phyloP scores from a whole-genome alignment of 2,888 invertebrate genomes.

The Ichneumoninae sp. region DNA sequence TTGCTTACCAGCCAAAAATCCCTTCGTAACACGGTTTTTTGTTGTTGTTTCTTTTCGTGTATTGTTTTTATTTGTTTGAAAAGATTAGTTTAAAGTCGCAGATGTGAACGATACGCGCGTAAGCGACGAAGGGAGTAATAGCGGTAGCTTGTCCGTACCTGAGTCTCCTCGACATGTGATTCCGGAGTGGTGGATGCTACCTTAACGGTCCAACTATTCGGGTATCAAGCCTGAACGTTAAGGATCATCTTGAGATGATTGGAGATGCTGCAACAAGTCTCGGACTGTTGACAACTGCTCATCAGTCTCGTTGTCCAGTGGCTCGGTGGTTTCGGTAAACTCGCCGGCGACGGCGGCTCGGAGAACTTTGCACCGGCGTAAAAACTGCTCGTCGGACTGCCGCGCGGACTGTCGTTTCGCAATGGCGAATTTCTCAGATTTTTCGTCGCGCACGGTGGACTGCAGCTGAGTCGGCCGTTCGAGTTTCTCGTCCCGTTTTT shows the following conservation, averaged over 20 bases:
- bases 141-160: slow-evolving; percentile 16
- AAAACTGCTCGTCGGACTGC: slow-evolving; percentile 82
- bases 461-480: slow-evolving; percentile 76
- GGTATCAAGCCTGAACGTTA: slow-evolving; percentile 82
- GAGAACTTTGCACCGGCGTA: slow-evolving; percentile 93
- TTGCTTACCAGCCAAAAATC: not conserved
- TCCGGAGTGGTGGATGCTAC: slow-evolving; percentile 6
- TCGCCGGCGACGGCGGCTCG: slow-evolving; percentile 91
- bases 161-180: slow-evolving; percentile 56
- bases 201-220: slow-evolving; percentile 52
- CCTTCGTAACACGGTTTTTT: not conserved
- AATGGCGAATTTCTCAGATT: slow-evolving; percentile 76
- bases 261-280: slow-evolving; percentile 75
- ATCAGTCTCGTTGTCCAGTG: slow-evolving; percentile 87
- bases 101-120: slow-evolving; percentile 57
- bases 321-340: slow-evolving; percentile 92
- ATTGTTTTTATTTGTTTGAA: slow-evolving; percentile 46
- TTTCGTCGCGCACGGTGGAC: slow-evolving; percentile 76
- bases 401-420: slow-evolving; percentile 77
- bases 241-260: slow-evolving; percentile 81
- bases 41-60: not conserved
- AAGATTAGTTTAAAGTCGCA: slow-evolving; percentile 67
- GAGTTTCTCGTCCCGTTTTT: slow-evolving; percentile 54
- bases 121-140: not conserved
- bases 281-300: slow-evolving; percentile 74